Base-by-base conservation (phyloP, 1,140 invertebrate genomes). In the Leptestheria dahalacensis region DNA sequence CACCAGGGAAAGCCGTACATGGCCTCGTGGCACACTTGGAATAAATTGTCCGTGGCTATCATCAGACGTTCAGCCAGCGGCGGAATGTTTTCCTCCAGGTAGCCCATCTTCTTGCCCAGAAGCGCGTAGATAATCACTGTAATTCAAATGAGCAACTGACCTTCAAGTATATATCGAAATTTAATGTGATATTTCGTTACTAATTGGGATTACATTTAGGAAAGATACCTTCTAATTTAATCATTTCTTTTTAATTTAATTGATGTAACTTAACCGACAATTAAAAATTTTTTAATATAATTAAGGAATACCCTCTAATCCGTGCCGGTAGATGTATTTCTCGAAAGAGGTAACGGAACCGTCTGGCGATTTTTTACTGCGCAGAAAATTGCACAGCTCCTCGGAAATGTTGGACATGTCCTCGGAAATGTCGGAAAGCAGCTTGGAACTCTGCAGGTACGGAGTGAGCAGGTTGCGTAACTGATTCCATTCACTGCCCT, bases 1-100 rank as follows among this genome's bases (percentile, higher is more conserved):
- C 88, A 91, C 28, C 88, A 70, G 0, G 86, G 86, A 24, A 88
- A 74, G 0, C 86, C 86, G 69, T 85, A 91, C 71, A 84, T 66
- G 3, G 70, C 62, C 48, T 68, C 61, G 23, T 73, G 70, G 48
- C 67, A 67, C 2, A 68, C 66, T 15, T 68, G 60, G 3, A 72
- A 64, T 6, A 65, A 41, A 60, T 51, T 60, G 25, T 50, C 48
- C 1, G 25, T 60, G 15, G 58, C 49, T 20, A 23, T 9, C 26
- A 60, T 51, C 50, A 89, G 70, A 60, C 76, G 74, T 15, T 62
- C 62, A 10, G 74, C 74, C 20, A 71, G 64, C 3, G 69, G 65
- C 59, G 71, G 67, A 3, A 68, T 74, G 26, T 75, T 75, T 2
- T 76, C 72, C 54, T 84, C 79, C 18, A 93, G 70, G 65, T 90